Base-by-base conservation (phyloP, 2,113 vertebrate genomes). In the Brachyhypopomus occidentalis region DNA sequence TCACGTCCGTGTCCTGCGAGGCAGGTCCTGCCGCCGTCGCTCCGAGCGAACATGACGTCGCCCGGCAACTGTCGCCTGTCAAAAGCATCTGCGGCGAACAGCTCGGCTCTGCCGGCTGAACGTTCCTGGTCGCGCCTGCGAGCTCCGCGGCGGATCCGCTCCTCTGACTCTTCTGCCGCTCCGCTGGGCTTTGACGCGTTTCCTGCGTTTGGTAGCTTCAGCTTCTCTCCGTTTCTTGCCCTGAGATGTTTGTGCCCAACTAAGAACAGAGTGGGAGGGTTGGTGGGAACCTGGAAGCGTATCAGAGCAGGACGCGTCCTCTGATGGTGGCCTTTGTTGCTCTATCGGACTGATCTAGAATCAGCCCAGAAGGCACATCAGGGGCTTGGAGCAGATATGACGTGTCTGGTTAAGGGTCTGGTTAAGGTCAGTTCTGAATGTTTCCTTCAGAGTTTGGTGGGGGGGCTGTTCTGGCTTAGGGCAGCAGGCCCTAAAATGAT, bases 11-110 rank as follows among this genome's bases (percentile, higher is more conserved):
- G 45, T 69, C 19, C 70, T 36, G 6, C 6, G 80, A 19, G 55
- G 80, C 45, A 77, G 64, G 79, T 82, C 59, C 27, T 14, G 9
- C 36, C 79, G 75, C 69, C 63, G 70, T 78, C 77, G 76, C 69
- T 79, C 78, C 73, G 73, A 64, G 71, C 30, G 27, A 82, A 72
- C 82, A 66, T 82, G 66, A 77, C 79, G 79, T 58, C 74, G 30
- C 77, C 73, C 36, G 83, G 78, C 85, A 86, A 81, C 85, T 82
- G 82, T 82, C 82, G 84, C 85, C 82, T 78, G 27, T 82, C 85
- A 82, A 76, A 79, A 86, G 79, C 85, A 84, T 86, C 79, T 84
- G 85, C 45, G 63, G 45, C 34, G 67, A 85, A 80, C 84, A 85
- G 80, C 81, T 85, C 79, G 84, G 55, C 36, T 76, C 79, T 71